A percentile compares a stretch with the other conserved stretches of the same genome.
Evolutionary conservation across 2,888 invertebrate species (phyloP).

Genomic region (Mechanitis mazaeus): DNA sequence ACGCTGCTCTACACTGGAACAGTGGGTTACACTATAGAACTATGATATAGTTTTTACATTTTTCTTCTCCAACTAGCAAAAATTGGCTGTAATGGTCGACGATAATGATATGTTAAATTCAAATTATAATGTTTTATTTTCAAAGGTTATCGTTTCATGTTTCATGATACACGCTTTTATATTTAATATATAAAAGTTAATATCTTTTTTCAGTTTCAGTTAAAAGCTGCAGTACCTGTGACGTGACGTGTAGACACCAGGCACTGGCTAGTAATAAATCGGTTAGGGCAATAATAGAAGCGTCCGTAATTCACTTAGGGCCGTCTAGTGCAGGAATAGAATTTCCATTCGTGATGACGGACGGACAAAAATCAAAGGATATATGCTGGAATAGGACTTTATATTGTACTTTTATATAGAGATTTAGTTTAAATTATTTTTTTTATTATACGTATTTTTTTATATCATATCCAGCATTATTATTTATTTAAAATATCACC

Average conservation of each 20-base stretch:
- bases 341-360: constrained; percentile 69
- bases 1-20: not conserved
- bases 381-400: constrained; percentile 20
- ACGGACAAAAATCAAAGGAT: constrained; percentile 46
- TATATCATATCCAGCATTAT: too few relatives aligned
- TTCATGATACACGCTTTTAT: too few relatives aligned
- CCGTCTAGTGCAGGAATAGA: constrained; percentile 62
- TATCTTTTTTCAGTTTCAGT: too few relatives aligned
- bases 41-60: not conserved
- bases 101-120: too few relatives aligned
- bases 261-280: constrained; percentile 49
- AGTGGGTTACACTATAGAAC: not conserved
- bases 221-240: too few relatives aligned
- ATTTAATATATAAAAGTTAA: too few relatives aligned
- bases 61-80: too few relatives aligned
- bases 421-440: not conserved
- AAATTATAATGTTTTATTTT: too few relatives aligned
- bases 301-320: constrained; percentile 62
- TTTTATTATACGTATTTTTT: constrained; percentile 4
- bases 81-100: too few relatives aligned
- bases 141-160: too few relatives aligned
- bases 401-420: not conserved
- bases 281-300: constrained; percentile 44
- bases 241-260: not conserved
- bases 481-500: too few relatives aligned